Percentiles rank a stretch among this genome's conserved stretches.
Evolutionary conservation across 37 sponge, comb jelly and placozoan species (phyloP).

Genomic region (Lycopodina hypogea): DNA sequence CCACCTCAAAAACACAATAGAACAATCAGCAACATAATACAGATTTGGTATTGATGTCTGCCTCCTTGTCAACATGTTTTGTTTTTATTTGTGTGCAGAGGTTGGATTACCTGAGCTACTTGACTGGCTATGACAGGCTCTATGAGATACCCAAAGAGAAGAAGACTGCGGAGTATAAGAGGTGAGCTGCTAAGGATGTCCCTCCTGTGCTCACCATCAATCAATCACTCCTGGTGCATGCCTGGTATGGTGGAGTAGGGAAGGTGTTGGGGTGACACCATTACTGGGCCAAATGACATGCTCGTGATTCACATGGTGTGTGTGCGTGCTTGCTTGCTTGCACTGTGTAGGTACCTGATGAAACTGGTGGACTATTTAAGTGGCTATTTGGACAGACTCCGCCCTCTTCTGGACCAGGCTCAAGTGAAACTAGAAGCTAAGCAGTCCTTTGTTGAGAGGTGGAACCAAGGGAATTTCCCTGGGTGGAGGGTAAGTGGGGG

Average conservation of each 20-base stretch:
- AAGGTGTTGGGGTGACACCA: too few species aligned
- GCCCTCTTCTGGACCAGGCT: slow-evolving; percentile 75
- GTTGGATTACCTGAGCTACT: slow-evolving; percentile 88
- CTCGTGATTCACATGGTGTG: too few species aligned
- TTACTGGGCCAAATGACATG: too few species aligned
- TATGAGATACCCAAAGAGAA: slow-evolving; percentile 90
- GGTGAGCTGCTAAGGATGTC: slow-evolving; percentile 38
- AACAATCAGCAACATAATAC: too few species aligned
- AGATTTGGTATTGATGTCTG: too few species aligned
- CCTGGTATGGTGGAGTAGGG: too few species aligned
- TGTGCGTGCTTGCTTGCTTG: too few species aligned
- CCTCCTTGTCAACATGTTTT: too few species aligned
- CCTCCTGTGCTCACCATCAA: background rate
- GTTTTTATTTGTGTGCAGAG: too few species aligned
- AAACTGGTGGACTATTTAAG: slow-evolving; percentile 72
- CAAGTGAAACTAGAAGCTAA: slow-evolving; percentile 35
- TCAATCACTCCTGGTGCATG: too few species aligned
- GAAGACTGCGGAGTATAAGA: slow-evolving; percentile 80
- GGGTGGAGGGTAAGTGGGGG: slow-evolving; percentile 88
- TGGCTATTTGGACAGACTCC: slow-evolving; percentile 64
- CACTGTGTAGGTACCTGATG: slow-evolving; percentile 58
- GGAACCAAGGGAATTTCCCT: slow-evolving; percentile 82
- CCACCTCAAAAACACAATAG: too few species aligned
- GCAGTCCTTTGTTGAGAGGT: slow-evolving; percentile 80
- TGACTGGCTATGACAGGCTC: slow-evolving; percentile 83